phyloP scores from a whole-genome alignment of 2,113 vertebrate species.

The Ochotona princeps region DNA sequence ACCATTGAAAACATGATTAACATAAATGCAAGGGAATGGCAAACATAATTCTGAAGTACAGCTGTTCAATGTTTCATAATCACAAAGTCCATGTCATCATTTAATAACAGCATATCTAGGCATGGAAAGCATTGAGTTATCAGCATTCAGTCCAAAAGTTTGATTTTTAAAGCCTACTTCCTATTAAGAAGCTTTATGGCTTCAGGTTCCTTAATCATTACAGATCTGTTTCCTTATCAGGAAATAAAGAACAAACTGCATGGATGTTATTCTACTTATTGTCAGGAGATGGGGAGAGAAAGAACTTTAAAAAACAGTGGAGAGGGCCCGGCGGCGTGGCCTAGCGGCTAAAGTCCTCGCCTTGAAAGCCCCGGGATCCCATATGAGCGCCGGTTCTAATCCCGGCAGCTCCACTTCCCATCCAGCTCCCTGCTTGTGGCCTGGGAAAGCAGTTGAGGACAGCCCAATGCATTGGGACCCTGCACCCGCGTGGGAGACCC shows the following conservation, averaged over 20 bases:
- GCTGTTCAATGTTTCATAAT: not conserved
- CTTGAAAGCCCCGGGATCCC: no score
- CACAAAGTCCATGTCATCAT: not conserved
- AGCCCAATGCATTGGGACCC: no score
- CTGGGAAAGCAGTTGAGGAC: no score
- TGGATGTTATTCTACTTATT: not conserved
- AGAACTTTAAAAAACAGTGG: not conserved
- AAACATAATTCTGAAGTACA: slow-evolving; percentile 42
- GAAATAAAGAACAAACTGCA: slow-evolving; percentile 11
- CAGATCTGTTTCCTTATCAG: slow-evolving; percentile 46
- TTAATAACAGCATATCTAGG: slow-evolving; percentile 19
- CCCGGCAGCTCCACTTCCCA: no score
- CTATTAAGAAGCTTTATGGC: not conserved
- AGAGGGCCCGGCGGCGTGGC: no score
- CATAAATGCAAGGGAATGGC: slow-evolving; percentile 13
- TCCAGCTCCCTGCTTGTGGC: no score
- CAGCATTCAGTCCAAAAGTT: slow-evolving; percentile 37
- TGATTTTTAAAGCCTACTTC: slow-evolving; percentile 30
- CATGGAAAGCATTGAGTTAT: not conserved
- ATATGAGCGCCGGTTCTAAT: no score
- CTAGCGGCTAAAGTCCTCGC: no score
- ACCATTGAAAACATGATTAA: slow-evolving; percentile 32
- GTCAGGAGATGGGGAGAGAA: not conserved
- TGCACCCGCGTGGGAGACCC: no score
- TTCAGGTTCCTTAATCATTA: not conserved